These are phyloP conservation scores for Gobionotothen gibberifrons DNA, from an alignment of 2,797 vertebrate species.

Conservation along the genomic window DNA sequence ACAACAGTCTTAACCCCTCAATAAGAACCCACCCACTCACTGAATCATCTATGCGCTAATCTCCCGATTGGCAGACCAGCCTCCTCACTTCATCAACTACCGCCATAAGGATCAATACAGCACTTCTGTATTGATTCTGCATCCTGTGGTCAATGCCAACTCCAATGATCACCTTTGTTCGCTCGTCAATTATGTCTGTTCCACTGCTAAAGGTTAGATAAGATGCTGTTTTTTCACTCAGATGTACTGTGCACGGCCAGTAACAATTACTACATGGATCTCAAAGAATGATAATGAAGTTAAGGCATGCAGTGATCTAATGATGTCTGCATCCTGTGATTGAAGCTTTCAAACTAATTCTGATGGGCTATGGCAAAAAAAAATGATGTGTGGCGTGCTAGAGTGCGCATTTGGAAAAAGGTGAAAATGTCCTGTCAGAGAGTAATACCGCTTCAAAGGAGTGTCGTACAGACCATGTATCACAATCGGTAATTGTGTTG, in stretches of 20 bases:
- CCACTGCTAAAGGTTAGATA: slow-evolving; percentile 53
- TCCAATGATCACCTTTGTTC: slow-evolving; percentile 70
- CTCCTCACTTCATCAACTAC: slow-evolving; percentile 73
- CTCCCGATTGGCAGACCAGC: slow-evolving; percentile 37
- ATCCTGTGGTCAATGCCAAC: slow-evolving; percentile 63
- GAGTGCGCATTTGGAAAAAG: neutral
- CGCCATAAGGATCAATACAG: slow-evolving; percentile 67
- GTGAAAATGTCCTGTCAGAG: slow-evolving; percentile 3
- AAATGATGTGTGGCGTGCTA: neutral
- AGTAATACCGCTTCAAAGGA: slow-evolving; percentile 6
- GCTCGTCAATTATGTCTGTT: slow-evolving; percentile 61
- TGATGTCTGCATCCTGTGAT: neutral
- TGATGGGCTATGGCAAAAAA: neutral
- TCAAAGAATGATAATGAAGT: slow-evolving; percentile 14
- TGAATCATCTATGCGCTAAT: slow-evolving; percentile 40
- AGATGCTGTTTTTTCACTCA: slow-evolving; percentile 29
- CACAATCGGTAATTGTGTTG: slow-evolving; percentile 19
- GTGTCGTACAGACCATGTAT: neutral
- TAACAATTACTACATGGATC: slow-evolving; percentile 25
- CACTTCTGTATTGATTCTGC: slow-evolving; percentile 71
- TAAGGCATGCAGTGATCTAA: neutral
- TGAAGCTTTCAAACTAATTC: slow-evolving; percentile 2
- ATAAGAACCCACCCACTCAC: slow-evolving; percentile 40
- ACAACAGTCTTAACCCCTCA: slow-evolving; percentile 30
- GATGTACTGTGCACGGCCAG: slow-evolving; percentile 13